A percentile compares a stretch with the other conserved stretches of the same genome.
Conservation (phyloP, 2,797 vertebrate species). For the Ispidina lecontei region DNA sequence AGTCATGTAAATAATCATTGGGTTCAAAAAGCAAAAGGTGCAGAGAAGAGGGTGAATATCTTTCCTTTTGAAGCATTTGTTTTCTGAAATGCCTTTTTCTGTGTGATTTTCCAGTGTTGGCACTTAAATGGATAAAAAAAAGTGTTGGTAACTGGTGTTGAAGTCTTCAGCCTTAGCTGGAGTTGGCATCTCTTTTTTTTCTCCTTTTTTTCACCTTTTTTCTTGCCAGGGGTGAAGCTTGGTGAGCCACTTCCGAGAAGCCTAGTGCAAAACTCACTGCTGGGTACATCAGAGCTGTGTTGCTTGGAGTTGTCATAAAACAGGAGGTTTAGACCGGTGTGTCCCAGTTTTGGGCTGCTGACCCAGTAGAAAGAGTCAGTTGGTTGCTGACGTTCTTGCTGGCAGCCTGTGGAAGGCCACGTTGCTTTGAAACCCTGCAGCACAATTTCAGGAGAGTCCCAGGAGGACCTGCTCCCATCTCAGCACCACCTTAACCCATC, state of each 20-base stretch:
- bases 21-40: background rate
- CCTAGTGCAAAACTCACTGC: background rate
- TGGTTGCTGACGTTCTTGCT: background rate
- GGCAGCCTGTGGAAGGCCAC: background rate
- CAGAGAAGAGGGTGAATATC: background rate
- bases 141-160: background rate
- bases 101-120: background rate
- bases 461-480: background rate
- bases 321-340: background rate
- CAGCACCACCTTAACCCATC: background rate
- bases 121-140: conserved; percentile 18
- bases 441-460: background rate
- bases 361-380: background rate
- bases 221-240: background rate
- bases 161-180: background rate
- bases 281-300: background rate
- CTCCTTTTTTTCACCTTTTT: background rate
- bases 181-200: background rate
- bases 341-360: background rate
- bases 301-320: background rate
- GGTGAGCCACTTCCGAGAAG: background rate
- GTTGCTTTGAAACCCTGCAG: background rate
- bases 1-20: background rate
- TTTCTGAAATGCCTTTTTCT: background rate
- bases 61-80: background rate